A percentile compares a stretch with the other conserved stretches of the same genome.
phyloP scores from a whole-genome alignment of 2,797 vertebrate species.

The Hipposideros larvatus region DNA sequence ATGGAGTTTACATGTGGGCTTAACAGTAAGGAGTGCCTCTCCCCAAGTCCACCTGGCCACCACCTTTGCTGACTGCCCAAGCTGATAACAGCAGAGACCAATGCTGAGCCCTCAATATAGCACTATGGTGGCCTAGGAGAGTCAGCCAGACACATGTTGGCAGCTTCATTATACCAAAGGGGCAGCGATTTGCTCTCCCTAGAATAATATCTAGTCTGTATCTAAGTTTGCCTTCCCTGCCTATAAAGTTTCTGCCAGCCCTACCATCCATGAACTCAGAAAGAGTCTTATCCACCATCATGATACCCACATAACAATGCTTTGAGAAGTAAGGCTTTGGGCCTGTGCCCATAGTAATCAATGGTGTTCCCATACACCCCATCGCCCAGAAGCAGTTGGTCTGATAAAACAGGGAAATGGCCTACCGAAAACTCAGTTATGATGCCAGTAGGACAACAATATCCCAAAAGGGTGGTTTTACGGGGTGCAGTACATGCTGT shows the following conservation, averaged over 20 bases:
- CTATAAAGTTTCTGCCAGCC: not conserved
- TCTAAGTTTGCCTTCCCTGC: not conserved
- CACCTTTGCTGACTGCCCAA: not conserved
- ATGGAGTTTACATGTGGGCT: not conserved
- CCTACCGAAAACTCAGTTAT: not conserved
- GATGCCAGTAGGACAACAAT: not conserved
- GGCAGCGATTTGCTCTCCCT: not conserved
- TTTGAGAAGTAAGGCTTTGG: not conserved
- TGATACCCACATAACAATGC: not conserved
- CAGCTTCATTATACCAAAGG: not conserved
- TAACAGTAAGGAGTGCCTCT: too few relatives aligned
- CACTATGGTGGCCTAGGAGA: accelerated
- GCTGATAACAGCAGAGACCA: not conserved
- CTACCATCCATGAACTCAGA: not conserved
- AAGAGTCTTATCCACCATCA: too few relatives aligned
- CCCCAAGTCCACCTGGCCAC: not conserved
- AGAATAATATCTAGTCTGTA: not conserved
- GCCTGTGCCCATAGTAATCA: not conserved
- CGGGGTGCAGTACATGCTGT: not conserved
- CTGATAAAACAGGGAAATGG: accelerated
- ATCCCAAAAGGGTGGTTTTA: not conserved
- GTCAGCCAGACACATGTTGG: not conserved
- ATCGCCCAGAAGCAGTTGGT: not conserved
- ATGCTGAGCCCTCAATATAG: accelerated
- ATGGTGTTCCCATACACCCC: too few relatives aligned